Evolutionary conservation across 2,888 invertebrate species (phyloP), one percentile per base, ranked within the genome.

Genomic region (Matsumyia berberina): DNA sequence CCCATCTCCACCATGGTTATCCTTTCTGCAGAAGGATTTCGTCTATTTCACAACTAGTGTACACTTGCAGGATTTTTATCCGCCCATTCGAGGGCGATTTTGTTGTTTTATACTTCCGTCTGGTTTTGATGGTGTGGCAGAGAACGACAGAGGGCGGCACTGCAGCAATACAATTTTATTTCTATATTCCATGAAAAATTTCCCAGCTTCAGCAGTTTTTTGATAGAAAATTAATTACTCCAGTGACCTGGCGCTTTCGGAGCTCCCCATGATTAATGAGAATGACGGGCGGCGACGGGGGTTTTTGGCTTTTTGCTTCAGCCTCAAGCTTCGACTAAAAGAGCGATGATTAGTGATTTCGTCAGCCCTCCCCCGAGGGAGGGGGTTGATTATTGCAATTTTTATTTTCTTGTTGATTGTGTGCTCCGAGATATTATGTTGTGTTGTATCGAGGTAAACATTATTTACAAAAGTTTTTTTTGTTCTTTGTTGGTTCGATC

Each of bases 151-250:
- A 17, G 74, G 62, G 74, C 44, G 44, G 64, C 33, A 60, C 60
- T 51, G 37, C 17, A 55, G 67, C 33, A 39, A 39, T 74, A 62
- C 35, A 17, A 37, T 64, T 85, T 62, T 11, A n/a, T 44, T 74
- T 62, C 69, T 57, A 51, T 60, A 53, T 60, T 39, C 31, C 2
- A 11, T 51, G 37, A 29, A 66, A 49, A 60, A 60, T 74, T 67
- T 51, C 39, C 76, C 24, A 53, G 72, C 46, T 57, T 62, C 42
- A 55, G 66, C 19, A 33, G 24, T 60, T 69, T 67, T 55, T 58
- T 64, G 58, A 58, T 58, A 46, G 80, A 70, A 85, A 80, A 85
- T 85, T 85, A 85, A 85, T 85, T 85, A 76, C 85, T 70, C 64
- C 69, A 35, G 67, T 85, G 85, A 85, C 80, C 74, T 76, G 69